phyloP scores from a whole-genome alignment of 1,140 invertebrate genomes.

The Brachionus calyciflorus region DNA sequence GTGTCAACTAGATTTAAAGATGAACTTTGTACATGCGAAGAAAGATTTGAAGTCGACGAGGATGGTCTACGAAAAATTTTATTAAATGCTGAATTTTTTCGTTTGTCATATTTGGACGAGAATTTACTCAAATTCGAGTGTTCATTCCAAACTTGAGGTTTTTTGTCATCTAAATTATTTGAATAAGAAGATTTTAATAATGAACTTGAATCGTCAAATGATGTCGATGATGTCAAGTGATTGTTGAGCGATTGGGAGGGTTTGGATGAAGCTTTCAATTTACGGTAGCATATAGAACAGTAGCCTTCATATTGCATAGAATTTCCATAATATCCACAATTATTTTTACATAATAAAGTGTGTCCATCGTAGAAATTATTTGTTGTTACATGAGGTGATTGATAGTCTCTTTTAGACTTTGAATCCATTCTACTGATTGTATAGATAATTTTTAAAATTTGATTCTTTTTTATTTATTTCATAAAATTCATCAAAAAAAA shows the following conservation, averaged over 20 bases:
- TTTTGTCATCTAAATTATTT: not conserved
- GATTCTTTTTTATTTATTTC: too few species aligned
- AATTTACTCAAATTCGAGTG: conserved; percentile 21
- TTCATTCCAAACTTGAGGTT: conserved; percentile 28
- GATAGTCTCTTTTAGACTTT: too few species aligned
- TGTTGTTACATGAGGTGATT: too few species aligned
- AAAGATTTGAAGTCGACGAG: not conserved
- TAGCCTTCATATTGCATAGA: conserved; percentile 86
- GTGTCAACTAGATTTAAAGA: conserved; percentile 27
- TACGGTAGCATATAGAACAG: conserved; percentile 79
- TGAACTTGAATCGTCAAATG: conserved; percentile 13
- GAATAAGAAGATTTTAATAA: not conserved
- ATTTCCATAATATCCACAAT: conserved; percentile 94
- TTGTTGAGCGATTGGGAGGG: not conserved
- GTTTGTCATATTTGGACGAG: not conserved
- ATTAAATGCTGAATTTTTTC: conserved; percentile 8
- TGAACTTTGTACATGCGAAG: not conserved
- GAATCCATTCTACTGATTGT: too few species aligned
- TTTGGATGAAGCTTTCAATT: not conserved
- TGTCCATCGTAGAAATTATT: not conserved
- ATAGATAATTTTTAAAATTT: too few species aligned
- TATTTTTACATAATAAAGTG: conserved; percentile 76
- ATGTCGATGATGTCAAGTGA: not conserved
- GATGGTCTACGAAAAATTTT: conserved; percentile 31
- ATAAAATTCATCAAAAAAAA: too few species aligned